These are phyloP conservation scores for Apoda limacodes DNA, from an alignment of 2,888 invertebrate genomes.

Conservation along the genomic window DNA sequence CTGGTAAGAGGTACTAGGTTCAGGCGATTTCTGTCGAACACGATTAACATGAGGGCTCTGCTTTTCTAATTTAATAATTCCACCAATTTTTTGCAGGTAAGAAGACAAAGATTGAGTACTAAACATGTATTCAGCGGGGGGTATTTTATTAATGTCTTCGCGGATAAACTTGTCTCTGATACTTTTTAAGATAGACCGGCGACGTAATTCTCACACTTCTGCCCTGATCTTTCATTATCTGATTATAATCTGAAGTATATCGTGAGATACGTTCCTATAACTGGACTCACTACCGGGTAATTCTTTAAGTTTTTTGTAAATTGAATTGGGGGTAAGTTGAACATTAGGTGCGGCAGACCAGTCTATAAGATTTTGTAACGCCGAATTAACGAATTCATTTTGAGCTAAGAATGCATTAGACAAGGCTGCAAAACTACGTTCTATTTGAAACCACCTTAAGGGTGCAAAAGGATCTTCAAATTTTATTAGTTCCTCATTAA, in stretches of 20 bases:
- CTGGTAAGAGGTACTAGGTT: too few species aligned
- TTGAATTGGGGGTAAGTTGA: constrained; percentile 4
- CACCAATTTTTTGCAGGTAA: constrained; percentile 6
- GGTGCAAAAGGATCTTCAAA: constrained; percentile 8
- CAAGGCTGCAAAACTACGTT: too few species aligned
- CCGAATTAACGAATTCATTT: constrained; percentile 10
- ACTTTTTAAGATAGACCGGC: constrained; percentile 3
- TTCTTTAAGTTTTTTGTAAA: constrained; percentile 13
- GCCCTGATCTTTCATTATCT: too few species aligned
- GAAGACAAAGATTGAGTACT: neutral
- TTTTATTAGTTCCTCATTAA: constrained; percentile 14
- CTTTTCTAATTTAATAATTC: constrained; percentile 5
- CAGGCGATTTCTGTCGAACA: neutral
- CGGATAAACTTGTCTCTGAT: constrained; percentile 4
- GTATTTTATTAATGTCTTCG: constrained; percentile 7
- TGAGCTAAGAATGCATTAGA: constrained; percentile 16
- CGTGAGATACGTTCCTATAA: constrained; percentile 11
- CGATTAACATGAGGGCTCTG: neutral
- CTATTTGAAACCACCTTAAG: constrained; percentile 10
- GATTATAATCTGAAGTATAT: constrained; percentile 13
- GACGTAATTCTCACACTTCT: constrained; percentile 7
- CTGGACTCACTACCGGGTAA: too few species aligned
- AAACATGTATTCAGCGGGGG: constrained; percentile 9
- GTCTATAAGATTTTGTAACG: constrained; percentile 8
- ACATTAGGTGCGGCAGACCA: constrained; percentile 6